These are phyloP conservation scores for Oikopleura dioica DNA, from an alignment of 23 tunicate genomes.

Conservation along the genomic window DNA sequence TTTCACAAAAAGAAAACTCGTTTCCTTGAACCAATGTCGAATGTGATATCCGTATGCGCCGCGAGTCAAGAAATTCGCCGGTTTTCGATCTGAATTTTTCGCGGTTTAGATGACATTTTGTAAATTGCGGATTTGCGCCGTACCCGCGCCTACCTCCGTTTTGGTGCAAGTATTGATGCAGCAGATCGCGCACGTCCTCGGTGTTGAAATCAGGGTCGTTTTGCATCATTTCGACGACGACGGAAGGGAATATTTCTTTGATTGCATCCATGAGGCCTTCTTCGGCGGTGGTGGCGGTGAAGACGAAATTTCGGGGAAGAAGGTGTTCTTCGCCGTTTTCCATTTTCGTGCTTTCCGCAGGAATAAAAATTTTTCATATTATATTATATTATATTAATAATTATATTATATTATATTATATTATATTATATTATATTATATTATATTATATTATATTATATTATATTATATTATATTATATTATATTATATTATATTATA, in stretches of 20 bases:
- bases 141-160: conserved; percentile 1
- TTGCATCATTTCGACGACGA: conserved; percentile 1
- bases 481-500: no score
- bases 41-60: conserved; percentile 2
- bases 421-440: no score
- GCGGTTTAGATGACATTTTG: not conserved
- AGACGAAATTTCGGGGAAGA: not conserved
- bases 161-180: not conserved
- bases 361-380: no score
- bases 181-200: not conserved
- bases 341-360: not conserved
- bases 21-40: conserved; percentile 12
- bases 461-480: no score
- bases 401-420: no score
- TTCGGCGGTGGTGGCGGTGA: conserved; percentile 3
- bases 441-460: no score
- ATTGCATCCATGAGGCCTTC: not conserved
- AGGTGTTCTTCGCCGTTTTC: not conserved
- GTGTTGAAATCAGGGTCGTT: not conserved
- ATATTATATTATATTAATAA: no score
- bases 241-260: not conserved
- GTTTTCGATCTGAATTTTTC: conserved; percentile 9
- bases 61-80: conserved; percentile 3
- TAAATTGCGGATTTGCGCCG: no score
- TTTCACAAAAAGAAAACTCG: no score